Base-by-base conservation (phyloP, 2,797 vertebrate genomes). In the Manis pentadactyla region DNA sequence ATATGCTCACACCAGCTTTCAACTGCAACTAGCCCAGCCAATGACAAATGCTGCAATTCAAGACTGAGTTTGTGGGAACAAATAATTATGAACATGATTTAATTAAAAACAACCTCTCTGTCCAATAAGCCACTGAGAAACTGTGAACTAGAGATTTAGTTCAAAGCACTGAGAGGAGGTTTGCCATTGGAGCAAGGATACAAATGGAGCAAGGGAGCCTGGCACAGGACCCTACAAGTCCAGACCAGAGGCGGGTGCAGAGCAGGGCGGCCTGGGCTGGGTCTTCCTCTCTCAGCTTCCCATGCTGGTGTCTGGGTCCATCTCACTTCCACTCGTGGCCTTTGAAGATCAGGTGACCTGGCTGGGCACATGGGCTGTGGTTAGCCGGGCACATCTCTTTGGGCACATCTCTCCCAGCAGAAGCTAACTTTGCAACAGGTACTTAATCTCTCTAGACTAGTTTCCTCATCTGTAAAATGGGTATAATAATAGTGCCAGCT, bases 11-110 rank as follows among this genome's bases (percentile, higher is more conserved):
- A 46, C 46, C 46, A 8, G 46, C n/a, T 93, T 91, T 89, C 75
- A 84, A 39, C 83, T 31, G 61, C 49, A 83, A 94, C 64, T 93
- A 53, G 69, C 71, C 78, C 93, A 53, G 21, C 81, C 81, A 11
- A 23, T 84, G 95, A 90, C 84, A 37, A 78, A 31, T 1, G 51
- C 81, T 5, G 59, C 64, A 81, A 39, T 77, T 94, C 53, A 73
- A 77, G 87, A 94, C 93, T 37, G 64, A 90, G 77, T 71, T 89
- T 57, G 34, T 78, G 59, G 42, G 68, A 79, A 27, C 78, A 73
- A 29, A 9, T 55, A 34, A 55, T 75, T 66, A 68, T 21, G 49
- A 71, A 69, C 3, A 53, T 5, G 42, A 84, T 25, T 85, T 77
- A 66, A 87, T 39, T 61, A 84, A 90, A 84, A 53, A n/a, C 53